Base-by-base conservation (phyloP, 2,113 vertebrate genomes). In the Bujurquina vittata region DNA sequence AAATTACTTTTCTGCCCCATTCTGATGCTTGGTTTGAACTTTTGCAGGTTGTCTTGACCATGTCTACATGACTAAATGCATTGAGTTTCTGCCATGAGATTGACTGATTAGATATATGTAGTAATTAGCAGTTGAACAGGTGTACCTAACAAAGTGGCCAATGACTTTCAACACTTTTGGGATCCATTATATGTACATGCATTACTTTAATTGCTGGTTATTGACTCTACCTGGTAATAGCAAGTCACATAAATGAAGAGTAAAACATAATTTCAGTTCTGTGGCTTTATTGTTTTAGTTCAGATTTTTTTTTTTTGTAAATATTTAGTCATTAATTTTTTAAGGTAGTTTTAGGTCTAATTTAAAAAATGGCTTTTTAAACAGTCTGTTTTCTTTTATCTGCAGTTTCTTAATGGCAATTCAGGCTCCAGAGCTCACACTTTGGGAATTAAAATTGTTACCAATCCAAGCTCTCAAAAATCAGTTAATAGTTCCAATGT, bases 341-440 rank as follows among this genome's bases (percentile, higher is more conserved):
- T 69, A 20, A 1, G 23, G 17, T 52, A 7, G 52, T 52, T 29
- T 72, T 4, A 10, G 43, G 7, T 10, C 12, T 31, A 52, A 52
- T 52, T 52, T 0, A 31, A 0, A 72, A 72, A 31, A 7, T 12
- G 17, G 31, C 65, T 2, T 63, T 12, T 62, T 18, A 29, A 29
- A 33, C 7, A 33, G 33, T 33, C 2, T 4, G 3, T 20, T 54
- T 54, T 54, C 7, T 20, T 17, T 18, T 20, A 72, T 49, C 43
- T 52, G 65, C 17, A 52, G 23, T 52, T 20, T 72, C 43, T 72
- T 72, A 72, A 52, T 7, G 18, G 20, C 20, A 20, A 4, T 10
- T 10, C 20, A 18, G 54, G 54, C 8, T 9, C 52, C 52, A 69
- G 10, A 52, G 0, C 17, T 10, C 10, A 52, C 0, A 0, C 20